phyloP scores from a whole-genome alignment of 2,888 invertebrate species.

The Neuroscelio doddi region DNA sequence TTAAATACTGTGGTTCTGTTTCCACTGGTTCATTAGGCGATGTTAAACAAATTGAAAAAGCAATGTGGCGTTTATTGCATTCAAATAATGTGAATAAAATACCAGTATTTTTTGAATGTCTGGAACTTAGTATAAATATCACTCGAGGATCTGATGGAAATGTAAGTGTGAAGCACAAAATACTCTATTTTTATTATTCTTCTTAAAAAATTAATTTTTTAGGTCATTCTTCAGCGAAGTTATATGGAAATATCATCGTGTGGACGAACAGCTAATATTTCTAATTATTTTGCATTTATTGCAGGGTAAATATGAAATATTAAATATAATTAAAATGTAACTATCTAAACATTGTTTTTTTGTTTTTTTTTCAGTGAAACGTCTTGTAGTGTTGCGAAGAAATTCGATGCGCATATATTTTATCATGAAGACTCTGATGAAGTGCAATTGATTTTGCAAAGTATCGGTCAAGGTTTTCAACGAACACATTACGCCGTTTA shows the following conservation, averaged over 20 bases:
- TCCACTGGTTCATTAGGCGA: slow-evolving; percentile 73
- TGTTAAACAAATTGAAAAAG: slow-evolving; percentile 74
- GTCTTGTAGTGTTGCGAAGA: slow-evolving; percentile 31
- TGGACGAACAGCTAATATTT: slow-evolving; percentile 74
- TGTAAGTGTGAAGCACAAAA: slow-evolving; percentile 70
- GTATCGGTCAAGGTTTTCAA: slow-evolving; percentile 74
- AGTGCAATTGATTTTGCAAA: slow-evolving; percentile 73
- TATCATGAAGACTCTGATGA: slow-evolving; percentile 63
- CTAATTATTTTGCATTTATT: slow-evolving; percentile 77
- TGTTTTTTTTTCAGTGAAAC: slow-evolving; percentile 24
- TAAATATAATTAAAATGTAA: too few species aligned
- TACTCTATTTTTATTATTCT: too few species aligned
- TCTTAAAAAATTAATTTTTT: too few species aligned
- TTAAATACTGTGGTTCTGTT: slow-evolving; percentile 73
- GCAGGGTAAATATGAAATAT: slow-evolving; percentile 73
- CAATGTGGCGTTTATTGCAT: slow-evolving; percentile 67
- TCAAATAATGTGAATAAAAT: slow-evolving; percentile 59
- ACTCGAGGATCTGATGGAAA: slow-evolving; percentile 66
- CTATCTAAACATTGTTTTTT: background rate
- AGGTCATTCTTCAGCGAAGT: slow-evolving; percentile 75
- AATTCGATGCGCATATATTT: slow-evolving; percentile 41
- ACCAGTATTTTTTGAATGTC: slow-evolving; percentile 72
- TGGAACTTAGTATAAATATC: slow-evolving; percentile 74
- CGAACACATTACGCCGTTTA: slow-evolving; percentile 74
- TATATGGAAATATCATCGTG: slow-evolving; percentile 80